Percentiles rank a stretch among this genome's conserved stretches.
Conservation (phyloP, 2,797 vertebrate species). For the Echiichthys vipera region DNA sequence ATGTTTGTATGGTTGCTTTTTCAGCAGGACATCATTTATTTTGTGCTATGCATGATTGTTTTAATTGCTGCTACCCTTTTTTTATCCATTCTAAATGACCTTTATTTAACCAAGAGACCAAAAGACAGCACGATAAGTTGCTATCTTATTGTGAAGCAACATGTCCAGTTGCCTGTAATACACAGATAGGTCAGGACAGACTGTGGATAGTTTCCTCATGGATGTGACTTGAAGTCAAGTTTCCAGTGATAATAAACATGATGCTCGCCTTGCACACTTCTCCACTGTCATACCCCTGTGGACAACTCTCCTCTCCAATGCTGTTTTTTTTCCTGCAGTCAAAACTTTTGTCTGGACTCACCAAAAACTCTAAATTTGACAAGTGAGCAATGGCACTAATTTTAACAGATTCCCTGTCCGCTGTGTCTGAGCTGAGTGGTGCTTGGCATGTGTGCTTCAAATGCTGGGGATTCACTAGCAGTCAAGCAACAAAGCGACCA, state of each 20-base stretch:
- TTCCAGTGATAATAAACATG: conserved; percentile 31
- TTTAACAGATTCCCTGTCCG: conserved; percentile 52
- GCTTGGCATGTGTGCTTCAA: conserved; percentile 37
- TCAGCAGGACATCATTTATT: neutral
- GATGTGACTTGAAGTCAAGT: conserved; percentile 49
- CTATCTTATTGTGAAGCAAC: conserved; percentile 3
- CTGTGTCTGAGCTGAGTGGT: conserved; percentile 3
- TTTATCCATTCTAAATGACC: neutral
- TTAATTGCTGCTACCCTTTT: neutral
- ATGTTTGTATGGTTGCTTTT: too few species aligned
- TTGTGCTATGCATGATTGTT: too few species aligned
- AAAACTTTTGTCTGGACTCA: conserved; percentile 10
- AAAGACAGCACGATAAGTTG: neutral
- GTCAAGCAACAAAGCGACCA: conserved; percentile 37
- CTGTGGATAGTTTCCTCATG: conserved; percentile 16
- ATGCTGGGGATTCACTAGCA: conserved; percentile 38
- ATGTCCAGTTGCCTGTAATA: conserved; percentile 9
- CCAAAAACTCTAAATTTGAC: conserved; percentile 13
- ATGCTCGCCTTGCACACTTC: conserved; percentile 21
- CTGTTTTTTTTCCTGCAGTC: conserved; percentile 18
- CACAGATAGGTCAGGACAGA: conserved; percentile 23
- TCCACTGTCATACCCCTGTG: conserved; percentile 19
- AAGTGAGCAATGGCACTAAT: conserved; percentile 36
- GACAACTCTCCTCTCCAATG: conserved; percentile 12
- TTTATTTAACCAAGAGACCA: neutral